A percentile compares a stretch with the other conserved stretches of the same genome.
phyloP scores from a whole-genome alignment of 1,140 invertebrate species.

The Dysdera silvatica region DNA sequence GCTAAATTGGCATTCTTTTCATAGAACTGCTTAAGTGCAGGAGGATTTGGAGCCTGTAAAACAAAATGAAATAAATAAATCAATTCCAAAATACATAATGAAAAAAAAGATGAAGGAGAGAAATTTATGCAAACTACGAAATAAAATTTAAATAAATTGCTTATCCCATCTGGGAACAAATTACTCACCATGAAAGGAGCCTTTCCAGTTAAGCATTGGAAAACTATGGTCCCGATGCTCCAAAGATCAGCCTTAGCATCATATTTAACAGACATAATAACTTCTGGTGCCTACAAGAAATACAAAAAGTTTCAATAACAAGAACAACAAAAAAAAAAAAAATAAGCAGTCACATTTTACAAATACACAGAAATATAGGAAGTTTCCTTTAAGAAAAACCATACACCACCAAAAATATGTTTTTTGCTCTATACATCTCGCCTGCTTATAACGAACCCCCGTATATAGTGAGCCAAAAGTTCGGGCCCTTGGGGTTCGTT shows the following conservation, averaged over 20 bases:
- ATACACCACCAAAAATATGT: too few species aligned
- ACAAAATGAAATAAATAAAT: neutral
- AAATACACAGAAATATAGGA: too few species aligned
- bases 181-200: constrained; percentile 70
- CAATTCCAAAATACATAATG: neutral
- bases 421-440: too few species aligned
- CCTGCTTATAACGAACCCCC: too few species aligned
- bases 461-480: too few species aligned
- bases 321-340: neutral
- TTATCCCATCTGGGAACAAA: too few species aligned
- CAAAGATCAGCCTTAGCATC: constrained; percentile 98
- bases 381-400: too few species aligned
- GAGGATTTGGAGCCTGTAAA: constrained; percentile 86
- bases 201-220: constrained; percentile 96
- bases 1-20: constrained; percentile 91
- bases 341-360: neutral
- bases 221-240: constrained; percentile 98
- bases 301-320: neutral
- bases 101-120: neutral
- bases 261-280: constrained; percentile 98
- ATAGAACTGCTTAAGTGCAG: constrained; percentile 93
- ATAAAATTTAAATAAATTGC: too few species aligned
- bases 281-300: constrained; percentile 78
- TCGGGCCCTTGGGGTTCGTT: too few species aligned
- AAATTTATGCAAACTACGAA: too few species aligned